Evolutionary conservation across 2,888 invertebrate genomes (phyloP).

Genomic region (Shargacucullia verbasci): DNA sequence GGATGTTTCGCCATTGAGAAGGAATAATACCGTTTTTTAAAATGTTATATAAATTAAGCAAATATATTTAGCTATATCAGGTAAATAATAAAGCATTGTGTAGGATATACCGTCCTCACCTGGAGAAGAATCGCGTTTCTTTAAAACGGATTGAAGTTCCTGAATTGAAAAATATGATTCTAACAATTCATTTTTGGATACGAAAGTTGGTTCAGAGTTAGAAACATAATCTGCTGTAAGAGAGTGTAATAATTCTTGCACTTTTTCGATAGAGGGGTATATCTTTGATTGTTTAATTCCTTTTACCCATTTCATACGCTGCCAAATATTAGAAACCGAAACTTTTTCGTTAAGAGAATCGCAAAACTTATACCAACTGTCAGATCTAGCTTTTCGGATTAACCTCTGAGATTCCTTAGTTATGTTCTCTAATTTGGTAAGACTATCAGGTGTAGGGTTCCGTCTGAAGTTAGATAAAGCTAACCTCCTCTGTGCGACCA

Average conservation of each 20-base stretch:
- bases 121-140: slow-evolving; percentile 3
- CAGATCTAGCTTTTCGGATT: slow-evolving; percentile 31
- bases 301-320: slow-evolving; percentile 8
- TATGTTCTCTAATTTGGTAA: slow-evolving; percentile 26
- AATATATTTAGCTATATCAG: slow-evolving; percentile 1
- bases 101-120: slow-evolving; percentile 2
- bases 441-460: slow-evolving; percentile 48
- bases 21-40: not conserved
- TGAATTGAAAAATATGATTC: not conserved
- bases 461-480: slow-evolving; percentile 40
- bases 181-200: slow-evolving; percentile 4
- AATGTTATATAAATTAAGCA: slow-evolving; percentile 4
- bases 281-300: not conserved
- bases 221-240: slow-evolving; percentile 7
- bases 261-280: not conserved
- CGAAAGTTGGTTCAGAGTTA: slow-evolving; percentile 1
- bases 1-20: slow-evolving; percentile 1
- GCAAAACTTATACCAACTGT: slow-evolving; percentile 34
- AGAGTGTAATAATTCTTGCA: not conserved
- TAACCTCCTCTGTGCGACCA: slow-evolving; percentile 47
- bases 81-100: slow-evolving; percentile 3
- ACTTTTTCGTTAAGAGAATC: slow-evolving; percentile 15
- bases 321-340: slow-evolving; percentile 5
- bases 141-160: not conserved
- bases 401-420: slow-evolving; percentile 14